Base-by-base conservation (phyloP, 2,113 vertebrate species). In the Petaurus breviceps region DNA sequence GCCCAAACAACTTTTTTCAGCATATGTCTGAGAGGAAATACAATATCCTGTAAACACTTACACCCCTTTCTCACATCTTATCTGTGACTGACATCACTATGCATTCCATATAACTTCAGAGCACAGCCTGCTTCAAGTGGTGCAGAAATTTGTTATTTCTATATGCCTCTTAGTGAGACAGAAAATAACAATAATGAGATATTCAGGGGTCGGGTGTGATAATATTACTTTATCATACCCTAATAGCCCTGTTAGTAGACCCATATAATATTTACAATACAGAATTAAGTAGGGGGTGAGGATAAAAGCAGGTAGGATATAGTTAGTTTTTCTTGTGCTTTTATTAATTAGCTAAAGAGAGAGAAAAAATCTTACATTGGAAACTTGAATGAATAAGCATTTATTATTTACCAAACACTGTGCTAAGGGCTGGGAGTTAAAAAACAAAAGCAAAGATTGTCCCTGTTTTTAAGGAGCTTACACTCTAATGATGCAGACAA, bases 31-130 rank as follows among this genome's bases (percentile, higher is more conserved):
- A 94, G 93, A 97, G 97, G 97, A 98, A 97, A 98, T 97, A 61
- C 96, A 97, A 96, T 95, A 97, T 98, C 97, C 97, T 97, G 97
- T 98, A 97, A 97, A 98, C 96, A 97, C 96, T 90, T 96, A 43
- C 97, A 97, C 94, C 94, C 92, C 94, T 95, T 97, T 96, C 95
- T 94, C 98, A 96, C 92, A n/a, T 91, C 96, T 97, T 96, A 97
- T 98, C 97, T 98, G 91, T 95, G 96, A 96, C 97, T 94, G 90
- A 54, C 0, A 97, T 98, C 97, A 92, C 94, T 93, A 37, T 95
- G 52, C 7, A 97, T 97, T 97, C 94, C 96, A 96, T 51, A 91
- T 0, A 47, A 97, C 97, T 96, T 96, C 90, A 96, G 95, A 90
- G 97, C 90, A 95, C 54, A 93, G 91, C 91, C 84, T 55, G 55